Evolutionary conservation across 2,797 vertebrate species (phyloP).

Genomic region (Hyperoplus lanceolatus): DNA sequence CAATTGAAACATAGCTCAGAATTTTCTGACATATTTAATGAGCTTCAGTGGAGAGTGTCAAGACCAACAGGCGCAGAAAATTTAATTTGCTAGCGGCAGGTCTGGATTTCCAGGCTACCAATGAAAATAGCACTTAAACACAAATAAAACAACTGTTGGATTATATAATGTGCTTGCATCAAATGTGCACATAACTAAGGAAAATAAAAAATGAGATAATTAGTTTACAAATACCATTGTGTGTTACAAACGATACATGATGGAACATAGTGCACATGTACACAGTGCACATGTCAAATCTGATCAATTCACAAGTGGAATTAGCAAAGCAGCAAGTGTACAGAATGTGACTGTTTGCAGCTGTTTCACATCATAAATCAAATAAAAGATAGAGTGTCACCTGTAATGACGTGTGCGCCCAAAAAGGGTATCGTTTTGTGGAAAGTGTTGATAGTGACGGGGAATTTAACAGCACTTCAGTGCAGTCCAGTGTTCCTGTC

Average conservation of each 20-base stretch:
- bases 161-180: neutral
- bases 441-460: constrained; percentile 17
- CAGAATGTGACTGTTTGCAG: neutral
- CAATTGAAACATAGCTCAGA: too few relatives aligned
- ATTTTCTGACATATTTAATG: too few relatives aligned
- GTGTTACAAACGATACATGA: neutral
- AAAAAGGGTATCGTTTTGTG: neutral
- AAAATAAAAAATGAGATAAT: neutral
- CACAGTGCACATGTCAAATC: neutral
- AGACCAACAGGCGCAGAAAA: too few relatives aligned
- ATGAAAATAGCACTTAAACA: neutral
- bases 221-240: neutral
- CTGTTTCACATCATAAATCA: neutral
- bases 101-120: too few relatives aligned
- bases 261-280: neutral
- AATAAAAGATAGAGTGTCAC: neutral
- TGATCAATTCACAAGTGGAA: neutral
- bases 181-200: neutral
- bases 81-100: too few relatives aligned
- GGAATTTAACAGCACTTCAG: constrained; percentile 18
- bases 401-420: neutral
- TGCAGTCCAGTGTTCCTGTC: constrained; percentile 36
- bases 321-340: neutral
- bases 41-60: too few relatives aligned
- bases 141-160: neutral